These are phyloP conservation scores for Xanthia icteritia DNA, from an alignment of 2,888 invertebrate genomes.

Conservation along the genomic window DNA sequence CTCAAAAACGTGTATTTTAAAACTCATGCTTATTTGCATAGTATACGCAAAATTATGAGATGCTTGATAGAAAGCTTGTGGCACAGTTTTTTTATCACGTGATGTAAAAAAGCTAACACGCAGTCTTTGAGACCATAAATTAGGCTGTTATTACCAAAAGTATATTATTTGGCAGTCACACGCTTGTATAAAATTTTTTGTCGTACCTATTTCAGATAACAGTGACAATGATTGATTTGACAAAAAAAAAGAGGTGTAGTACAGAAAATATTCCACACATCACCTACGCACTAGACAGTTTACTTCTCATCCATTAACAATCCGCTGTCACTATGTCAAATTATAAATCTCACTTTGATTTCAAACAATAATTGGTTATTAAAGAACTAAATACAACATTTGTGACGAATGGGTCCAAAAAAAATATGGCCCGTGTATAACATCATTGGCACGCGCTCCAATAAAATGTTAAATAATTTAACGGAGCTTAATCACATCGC, in stretches of 20 bases:
- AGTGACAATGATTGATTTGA: slow-evolving; percentile 38
- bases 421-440: slow-evolving; percentile 4
- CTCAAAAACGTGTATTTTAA: background rate
- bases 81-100: background rate
- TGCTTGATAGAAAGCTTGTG: slow-evolving; percentile 1
- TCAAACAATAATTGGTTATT: background rate
- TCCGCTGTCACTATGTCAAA: background rate
- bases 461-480: slow-evolving; percentile 28
- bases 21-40: slow-evolving; percentile 2
- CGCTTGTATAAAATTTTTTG: slow-evolving; percentile 15
- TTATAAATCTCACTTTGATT: background rate
- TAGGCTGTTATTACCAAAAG: background rate
- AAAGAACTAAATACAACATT: background rate
- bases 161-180: slow-evolving; percentile 21
- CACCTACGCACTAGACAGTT: slow-evolving; percentile 7
- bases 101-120: slow-evolving; percentile 19
- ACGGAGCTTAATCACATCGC: slow-evolving; percentile 5
- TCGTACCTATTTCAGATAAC: background rate
- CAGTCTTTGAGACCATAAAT: slow-evolving; percentile 16
- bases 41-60: slow-evolving; percentile 22
- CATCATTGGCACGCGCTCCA: slow-evolving; percentile 27
- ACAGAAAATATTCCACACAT: background rate
- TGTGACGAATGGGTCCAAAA: slow-evolving; percentile 7
- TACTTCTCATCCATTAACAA: background rate
- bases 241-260: background rate